Evolutionary conservation across 2,888 invertebrate genomes (phyloP).

Genomic region (Eretmocerus hayati): DNA sequence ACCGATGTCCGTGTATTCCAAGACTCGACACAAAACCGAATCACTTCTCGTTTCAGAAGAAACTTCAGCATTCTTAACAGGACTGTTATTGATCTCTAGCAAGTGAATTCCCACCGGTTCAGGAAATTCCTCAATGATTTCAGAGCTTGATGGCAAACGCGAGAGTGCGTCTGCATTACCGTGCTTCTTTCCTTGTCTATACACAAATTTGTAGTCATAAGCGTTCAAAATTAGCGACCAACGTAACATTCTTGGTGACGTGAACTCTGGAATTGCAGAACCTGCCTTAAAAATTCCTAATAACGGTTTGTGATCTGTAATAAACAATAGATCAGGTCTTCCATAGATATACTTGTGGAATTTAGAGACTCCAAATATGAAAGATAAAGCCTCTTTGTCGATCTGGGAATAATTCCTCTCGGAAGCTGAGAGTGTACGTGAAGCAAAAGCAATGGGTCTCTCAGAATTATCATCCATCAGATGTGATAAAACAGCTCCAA

Average conservation of each 20-base stretch:
- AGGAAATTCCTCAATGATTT: neutral
- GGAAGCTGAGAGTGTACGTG: neutral
- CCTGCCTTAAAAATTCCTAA: constrained; percentile 14
- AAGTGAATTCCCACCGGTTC: neutral
- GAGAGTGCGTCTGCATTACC: constrained; percentile 1
- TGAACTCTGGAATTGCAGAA: constrained; percentile 15
- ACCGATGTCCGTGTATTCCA: neutral
- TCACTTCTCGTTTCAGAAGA: constrained; percentile 2
- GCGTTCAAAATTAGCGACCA: constrained; percentile 20
- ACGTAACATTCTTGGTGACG: constrained; percentile 19
- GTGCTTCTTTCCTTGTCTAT: neutral
- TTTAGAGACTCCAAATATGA: neutral
- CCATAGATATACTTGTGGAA: constrained; percentile 4
- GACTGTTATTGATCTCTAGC: neutral
- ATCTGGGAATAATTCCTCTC: neutral
- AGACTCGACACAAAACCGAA: constrained; percentile 1
- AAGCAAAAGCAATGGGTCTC: neutral
- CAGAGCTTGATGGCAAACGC: neutral
- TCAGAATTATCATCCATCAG: neutral
- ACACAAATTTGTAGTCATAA: constrained; percentile 19
- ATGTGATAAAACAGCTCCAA: constrained; percentile 1
- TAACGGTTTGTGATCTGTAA: constrained; percentile 21
- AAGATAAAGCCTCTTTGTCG: neutral
- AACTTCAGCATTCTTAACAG: neutral
- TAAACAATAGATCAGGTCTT: constrained; percentile 12